phyloP scores from a whole-genome alignment of 2,888 invertebrate species.

The Drosophila hawaiiensis region DNA sequence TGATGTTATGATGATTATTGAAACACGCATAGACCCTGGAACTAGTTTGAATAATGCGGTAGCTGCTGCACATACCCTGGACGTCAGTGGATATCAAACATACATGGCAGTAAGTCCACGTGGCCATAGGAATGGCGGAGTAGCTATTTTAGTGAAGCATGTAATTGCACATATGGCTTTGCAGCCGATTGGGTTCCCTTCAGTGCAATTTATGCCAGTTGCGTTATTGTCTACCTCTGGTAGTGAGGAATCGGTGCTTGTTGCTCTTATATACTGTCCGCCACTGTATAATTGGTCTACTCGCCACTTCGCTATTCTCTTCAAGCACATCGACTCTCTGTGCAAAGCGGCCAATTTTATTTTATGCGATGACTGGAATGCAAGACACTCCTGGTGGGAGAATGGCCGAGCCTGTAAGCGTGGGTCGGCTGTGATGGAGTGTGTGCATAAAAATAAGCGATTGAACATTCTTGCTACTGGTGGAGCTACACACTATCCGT shows the following conservation, averaged over 20 bases:
- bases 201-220: too few species aligned
- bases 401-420: not conserved
- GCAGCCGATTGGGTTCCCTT: too few species aligned
- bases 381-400: slow-evolving; percentile 24
- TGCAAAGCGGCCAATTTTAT: not conserved
- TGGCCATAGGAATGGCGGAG: too few species aligned
- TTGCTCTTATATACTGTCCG: not conserved
- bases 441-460: not conserved
- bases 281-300: not conserved
- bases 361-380: slow-evolving; percentile 24
- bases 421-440: not conserved
- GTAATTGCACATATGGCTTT: too few species aligned
- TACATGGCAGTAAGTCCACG: too few species aligned
- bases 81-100: too few species aligned
- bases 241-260: not conserved
- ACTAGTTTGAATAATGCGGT: too few species aligned
- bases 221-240: too few species aligned
- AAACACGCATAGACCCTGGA: too few species aligned
- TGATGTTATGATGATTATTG: too few species aligned
- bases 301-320: not conserved
- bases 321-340: not conserved
- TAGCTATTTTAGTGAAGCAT: too few species aligned
- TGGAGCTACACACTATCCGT: slow-evolving; percentile 2
- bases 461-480: slow-evolving; percentile 10
- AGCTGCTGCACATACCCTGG: too few species aligned